phyloP scores from a whole-genome alignment of 2,113 vertebrate species.

The Chinchilla lanigera region DNA sequence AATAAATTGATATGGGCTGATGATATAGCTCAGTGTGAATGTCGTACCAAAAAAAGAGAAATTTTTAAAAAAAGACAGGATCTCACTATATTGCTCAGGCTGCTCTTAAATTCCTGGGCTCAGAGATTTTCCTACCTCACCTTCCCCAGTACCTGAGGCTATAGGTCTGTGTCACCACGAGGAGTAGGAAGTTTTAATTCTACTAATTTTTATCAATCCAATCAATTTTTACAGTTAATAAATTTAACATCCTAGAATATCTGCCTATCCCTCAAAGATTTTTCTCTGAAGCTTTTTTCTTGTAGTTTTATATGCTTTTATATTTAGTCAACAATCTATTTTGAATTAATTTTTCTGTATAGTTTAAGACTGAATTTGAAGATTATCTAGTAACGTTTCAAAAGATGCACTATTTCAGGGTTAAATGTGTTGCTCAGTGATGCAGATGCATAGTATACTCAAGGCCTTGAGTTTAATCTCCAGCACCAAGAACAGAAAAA shows the following conservation, averaged over 20 bases:
- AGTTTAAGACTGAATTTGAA: slow-evolving; percentile 29
- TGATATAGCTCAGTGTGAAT: not conserved
- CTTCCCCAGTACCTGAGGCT: not conserved
- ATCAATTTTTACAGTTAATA: slow-evolving; percentile 5
- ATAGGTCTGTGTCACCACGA: not conserved
- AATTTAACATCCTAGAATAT: not conserved
- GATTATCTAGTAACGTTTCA: slow-evolving; percentile 5
- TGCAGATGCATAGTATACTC: not conserved
- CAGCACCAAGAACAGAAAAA: not conserved
- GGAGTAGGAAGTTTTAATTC: not conserved
- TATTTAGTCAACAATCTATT: not conserved
- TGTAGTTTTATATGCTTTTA: not conserved
- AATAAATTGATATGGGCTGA: not conserved
- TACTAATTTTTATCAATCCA: slow-evolving; percentile 34
- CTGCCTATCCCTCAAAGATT: not conserved
- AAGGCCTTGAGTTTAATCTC: not conserved
- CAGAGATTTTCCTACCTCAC: not conserved
- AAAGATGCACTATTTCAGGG: not conserved
- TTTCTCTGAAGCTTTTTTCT: not conserved
- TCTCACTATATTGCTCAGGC: not conserved
- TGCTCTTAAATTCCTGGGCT: not conserved
- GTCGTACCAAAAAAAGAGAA: not conserved
- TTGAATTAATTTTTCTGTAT: slow-evolving; percentile 45
- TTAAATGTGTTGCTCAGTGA: not conserved
- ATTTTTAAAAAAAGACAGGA: not conserved